Evolutionary conservation across 2,888 invertebrate genomes (phyloP).

Genomic region (Diaphora mendica): DNA sequence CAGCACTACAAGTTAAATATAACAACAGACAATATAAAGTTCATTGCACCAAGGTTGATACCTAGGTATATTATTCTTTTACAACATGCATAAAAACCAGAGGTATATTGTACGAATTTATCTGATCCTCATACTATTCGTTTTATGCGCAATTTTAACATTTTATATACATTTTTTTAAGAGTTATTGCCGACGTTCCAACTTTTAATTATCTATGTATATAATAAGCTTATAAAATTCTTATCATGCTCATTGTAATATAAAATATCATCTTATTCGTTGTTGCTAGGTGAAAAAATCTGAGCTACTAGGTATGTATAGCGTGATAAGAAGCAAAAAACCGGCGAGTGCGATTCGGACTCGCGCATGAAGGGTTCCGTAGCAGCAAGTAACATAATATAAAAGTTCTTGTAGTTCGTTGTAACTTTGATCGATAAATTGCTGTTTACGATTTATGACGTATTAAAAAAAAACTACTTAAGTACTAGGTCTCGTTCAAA

Average conservation of each 20-base stretch:
- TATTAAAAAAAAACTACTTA: too few species aligned
- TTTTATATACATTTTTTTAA: neutral
- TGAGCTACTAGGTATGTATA: neutral
- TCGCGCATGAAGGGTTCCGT: too few species aligned
- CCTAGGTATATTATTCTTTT: constrained; percentile 12
- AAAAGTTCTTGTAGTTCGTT: too few species aligned
- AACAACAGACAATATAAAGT: constrained; percentile 57
- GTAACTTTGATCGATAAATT: too few species aligned
- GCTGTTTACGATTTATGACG: too few species aligned
- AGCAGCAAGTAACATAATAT: too few species aligned
- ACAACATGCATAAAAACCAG: constrained; percentile 12
- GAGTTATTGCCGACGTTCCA: neutral
- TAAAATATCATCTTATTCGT: neutral
- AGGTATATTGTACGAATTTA: constrained; percentile 7
- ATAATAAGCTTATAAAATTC: neutral
- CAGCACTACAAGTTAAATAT: constrained; percentile 57
- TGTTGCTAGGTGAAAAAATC: neutral
- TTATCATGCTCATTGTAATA: neutral
- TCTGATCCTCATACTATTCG: neutral
- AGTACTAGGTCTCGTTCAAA: too few species aligned
- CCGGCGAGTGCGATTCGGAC: too few species aligned
- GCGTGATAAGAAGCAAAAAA: neutral
- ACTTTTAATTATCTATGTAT: constrained; percentile 2
- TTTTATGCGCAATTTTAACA: neutral
- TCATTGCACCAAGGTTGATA: constrained; percentile 56